Conservation (phyloP, 2,113 vertebrate species). For the Macrotus californicus region DNA sequence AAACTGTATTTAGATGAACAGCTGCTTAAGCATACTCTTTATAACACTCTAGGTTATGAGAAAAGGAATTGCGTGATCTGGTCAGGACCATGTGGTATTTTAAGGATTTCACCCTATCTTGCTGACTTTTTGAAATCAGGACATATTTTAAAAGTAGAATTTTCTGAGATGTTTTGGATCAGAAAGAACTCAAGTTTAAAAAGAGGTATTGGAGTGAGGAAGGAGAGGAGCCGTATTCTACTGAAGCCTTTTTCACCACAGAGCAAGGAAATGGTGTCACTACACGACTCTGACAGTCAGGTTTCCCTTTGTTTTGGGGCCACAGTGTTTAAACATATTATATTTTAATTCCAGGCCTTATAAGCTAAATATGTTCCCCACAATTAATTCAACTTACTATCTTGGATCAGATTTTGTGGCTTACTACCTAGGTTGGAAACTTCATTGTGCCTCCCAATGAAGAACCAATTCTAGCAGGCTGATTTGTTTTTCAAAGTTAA, state of each 20-base stretch:
- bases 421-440: slow-evolving; percentile 51
- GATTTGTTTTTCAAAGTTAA: background rate
- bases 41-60: background rate
- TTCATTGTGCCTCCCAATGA: slow-evolving; percentile 47
- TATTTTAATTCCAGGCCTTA: slow-evolving; percentile 63
- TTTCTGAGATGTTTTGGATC: background rate
- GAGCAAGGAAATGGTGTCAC: background rate
- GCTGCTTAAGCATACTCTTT: background rate
- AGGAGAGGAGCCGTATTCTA: background rate
- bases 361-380: slow-evolving; percentile 57
- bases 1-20: slow-evolving; percentile 18
- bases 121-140: background rate
- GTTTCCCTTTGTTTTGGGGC: slow-evolving; percentile 9
- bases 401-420: slow-evolving; percentile 49
- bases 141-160: slow-evolving; percentile 8
- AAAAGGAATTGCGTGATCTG: background rate
- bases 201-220: background rate
- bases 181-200: slow-evolving; percentile 35
- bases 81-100: background rate
- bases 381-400: slow-evolving; percentile 61
- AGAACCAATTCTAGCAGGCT: slow-evolving; percentile 30
- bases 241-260: background rate
- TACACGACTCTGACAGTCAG: background rate
- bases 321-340: slow-evolving; percentile 40
- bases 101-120: background rate